Evolutionary conservation across 2,113 vertebrate genomes (phyloP), one percentile per base, ranked within the genome.

Genomic region (Larimichthys crocea): DNA sequence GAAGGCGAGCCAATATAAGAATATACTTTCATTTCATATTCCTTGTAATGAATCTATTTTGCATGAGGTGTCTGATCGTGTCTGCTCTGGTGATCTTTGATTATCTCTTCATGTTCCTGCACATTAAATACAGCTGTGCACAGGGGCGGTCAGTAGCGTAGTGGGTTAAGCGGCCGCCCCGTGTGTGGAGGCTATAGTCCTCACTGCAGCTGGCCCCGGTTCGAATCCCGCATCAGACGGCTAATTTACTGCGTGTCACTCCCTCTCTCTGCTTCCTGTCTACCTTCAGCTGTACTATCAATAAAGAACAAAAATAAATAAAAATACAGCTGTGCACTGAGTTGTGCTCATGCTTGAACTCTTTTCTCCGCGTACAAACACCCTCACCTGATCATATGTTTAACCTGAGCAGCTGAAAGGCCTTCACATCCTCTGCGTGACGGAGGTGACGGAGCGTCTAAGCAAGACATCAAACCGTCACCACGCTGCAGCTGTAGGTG

Each of bases 381-480:
- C 26, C 44, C 16, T 52, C 15, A 1, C 24, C 64, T 26, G 72
- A 57, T 76, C 59, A 15, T 52, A 61, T 59, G 68, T 67, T 78
- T 70, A 72, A 75, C n/a, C 62, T 2, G 35, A 35, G 52, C 60
- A 0, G 24, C 22, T 53, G 75, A 49, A 61, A 52, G 35, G 22
- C 78, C 79, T 31, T 59, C 77, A 56, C 24, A 49, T 68, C 24
- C 56, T 76, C 69, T 1, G 65, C 16, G 53, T 63, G 74, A 85
- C 11, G 55, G 60, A 71, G 64, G 57, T 31, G 79, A 63, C 56
- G 20, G 35, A 24, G 76, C 31, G 12, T 16, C 70, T 79, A 42
- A 76, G 56, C 10, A 19, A 52, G 71, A 24, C 66, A 57, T 75
- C 64, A 66, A 42, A 26, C 70, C 68, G 1, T 62, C 79, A 22